Conservation (phyloP, 2,113 vertebrate species). For the Aramus guarauna region DNA sequence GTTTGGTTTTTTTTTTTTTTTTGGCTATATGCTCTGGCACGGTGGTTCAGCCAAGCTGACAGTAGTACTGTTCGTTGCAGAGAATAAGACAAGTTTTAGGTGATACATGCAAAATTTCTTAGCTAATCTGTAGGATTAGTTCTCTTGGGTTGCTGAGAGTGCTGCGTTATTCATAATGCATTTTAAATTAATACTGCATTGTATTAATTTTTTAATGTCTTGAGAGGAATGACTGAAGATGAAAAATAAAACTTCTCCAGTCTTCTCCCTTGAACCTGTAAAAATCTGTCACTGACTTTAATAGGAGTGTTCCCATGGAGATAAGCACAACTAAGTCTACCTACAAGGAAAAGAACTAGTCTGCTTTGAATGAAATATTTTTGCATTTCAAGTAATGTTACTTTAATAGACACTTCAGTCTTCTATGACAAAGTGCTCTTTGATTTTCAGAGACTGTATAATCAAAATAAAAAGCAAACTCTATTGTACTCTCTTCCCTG, state of each 20-base stretch:
- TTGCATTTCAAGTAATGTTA: slow-evolving; percentile 49
- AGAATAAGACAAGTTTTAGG: neutral
- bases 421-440: slow-evolving; percentile 29
- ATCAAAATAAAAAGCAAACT: slow-evolving; percentile 51
- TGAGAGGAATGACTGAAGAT: neutral
- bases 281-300: slow-evolving; percentile 54
- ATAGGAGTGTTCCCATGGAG: slow-evolving; percentile 56
- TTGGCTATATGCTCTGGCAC: neutral
- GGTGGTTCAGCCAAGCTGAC: neutral
- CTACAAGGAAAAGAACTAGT: slow-evolving; percentile 36
- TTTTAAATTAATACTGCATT: slow-evolving; percentile 22
- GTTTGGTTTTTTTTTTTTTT: neutral
- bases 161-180: neutral
- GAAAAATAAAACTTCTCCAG: slow-evolving; percentile 31
- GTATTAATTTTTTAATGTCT: neutral
- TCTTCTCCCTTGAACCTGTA: slow-evolving; percentile 40
- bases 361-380: slow-evolving; percentile 51
- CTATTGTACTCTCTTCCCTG: neutral
- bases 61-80: neutral
- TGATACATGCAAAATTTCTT: neutral
- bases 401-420: slow-evolving; percentile 32
- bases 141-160: neutral
- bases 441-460: slow-evolving; percentile 16
- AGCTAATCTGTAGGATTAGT: neutral
- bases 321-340: slow-evolving; percentile 47